These are phyloP conservation scores for Hermodice carunculata DNA, from an alignment of 2,888 invertebrate genomes.

Conservation along the genomic window DNA sequence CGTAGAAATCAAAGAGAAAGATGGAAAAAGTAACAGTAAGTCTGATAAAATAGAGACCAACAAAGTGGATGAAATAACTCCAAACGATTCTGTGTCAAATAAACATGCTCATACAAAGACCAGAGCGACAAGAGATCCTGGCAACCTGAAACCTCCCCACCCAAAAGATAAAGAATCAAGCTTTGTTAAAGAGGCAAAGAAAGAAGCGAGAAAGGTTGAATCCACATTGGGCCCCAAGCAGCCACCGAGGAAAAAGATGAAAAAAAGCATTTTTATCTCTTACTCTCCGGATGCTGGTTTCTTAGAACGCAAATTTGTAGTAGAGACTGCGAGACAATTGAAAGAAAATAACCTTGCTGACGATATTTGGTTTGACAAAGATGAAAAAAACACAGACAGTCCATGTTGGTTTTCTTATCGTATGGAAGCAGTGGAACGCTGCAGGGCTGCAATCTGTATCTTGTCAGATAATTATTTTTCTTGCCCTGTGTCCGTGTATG, in stretches of 20 bases:
- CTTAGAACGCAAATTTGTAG: constrained; percentile 63
- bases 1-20: neutral
- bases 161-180: neutral
- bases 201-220: constrained; percentile 1
- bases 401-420: constrained; percentile 66
- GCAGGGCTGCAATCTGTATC: constrained; percentile 61
- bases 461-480: constrained; percentile 64
- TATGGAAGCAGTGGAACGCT: constrained; percentile 67
- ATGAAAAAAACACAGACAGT: constrained; percentile 64
- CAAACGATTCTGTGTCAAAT: constrained; percentile 4
- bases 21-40: neutral
- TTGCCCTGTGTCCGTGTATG: constrained; percentile 65
- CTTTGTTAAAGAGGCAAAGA: neutral
- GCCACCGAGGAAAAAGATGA: constrained; percentile 48
- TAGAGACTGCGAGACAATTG: constrained; percentile 62
- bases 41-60: neutral
- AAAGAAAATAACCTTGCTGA: constrained; percentile 67
- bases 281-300: constrained; percentile 68
- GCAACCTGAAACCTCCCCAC: neutral
- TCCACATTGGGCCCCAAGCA: no score
- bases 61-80: neutral
- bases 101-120: no score
- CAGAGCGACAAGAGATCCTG: no score
- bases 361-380: constrained; percentile 68
- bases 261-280: constrained; percentile 65